Conservation (phyloP, 2,888 invertebrate genomes). For the Nomada flava region DNA sequence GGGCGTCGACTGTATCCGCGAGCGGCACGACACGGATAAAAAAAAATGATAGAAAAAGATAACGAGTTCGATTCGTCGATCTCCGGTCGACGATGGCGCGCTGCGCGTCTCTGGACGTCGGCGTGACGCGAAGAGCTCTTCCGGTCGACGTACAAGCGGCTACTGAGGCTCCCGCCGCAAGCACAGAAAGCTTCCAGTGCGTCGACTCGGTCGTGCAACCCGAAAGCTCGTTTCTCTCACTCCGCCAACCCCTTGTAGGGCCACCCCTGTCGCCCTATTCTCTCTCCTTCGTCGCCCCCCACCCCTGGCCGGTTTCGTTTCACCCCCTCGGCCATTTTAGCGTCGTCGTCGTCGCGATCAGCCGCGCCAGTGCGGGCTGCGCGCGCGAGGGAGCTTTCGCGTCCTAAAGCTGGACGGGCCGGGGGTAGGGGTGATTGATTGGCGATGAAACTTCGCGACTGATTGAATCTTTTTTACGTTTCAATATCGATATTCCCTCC, state of each 20-base stretch:
- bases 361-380: conserved; percentile 74
- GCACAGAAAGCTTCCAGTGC: conserved; percentile 82
- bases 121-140: conserved; percentile 71
- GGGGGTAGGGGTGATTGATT: conserved; percentile 79
- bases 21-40: neutral
- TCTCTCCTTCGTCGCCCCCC: conserved; percentile 46
- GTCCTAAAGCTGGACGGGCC: conserved; percentile 64
- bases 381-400: conserved; percentile 73
- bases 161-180: conserved; percentile 83
- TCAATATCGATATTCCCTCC: conserved; percentile 79
- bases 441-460: conserved; percentile 83
- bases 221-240: conserved; percentile 71
- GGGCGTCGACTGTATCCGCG: no score
- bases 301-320: conserved; percentile 18
- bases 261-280: conserved; percentile 54
- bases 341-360: conserved; percentile 74
- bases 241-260: conserved; percentile 10
- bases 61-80: conserved; percentile 45
- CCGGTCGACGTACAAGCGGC: conserved; percentile 82
- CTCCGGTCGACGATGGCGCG: conserved; percentile 60
- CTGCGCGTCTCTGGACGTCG: conserved; percentile 51
- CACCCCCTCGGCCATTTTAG: conserved; percentile 78
- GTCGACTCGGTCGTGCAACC: conserved; percentile 81
- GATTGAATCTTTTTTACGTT: conserved; percentile 83
- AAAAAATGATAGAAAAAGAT: conserved; percentile 9